Conservation (phyloP, 2,113 vertebrate genomes). For the Pionites leucogaster region DNA sequence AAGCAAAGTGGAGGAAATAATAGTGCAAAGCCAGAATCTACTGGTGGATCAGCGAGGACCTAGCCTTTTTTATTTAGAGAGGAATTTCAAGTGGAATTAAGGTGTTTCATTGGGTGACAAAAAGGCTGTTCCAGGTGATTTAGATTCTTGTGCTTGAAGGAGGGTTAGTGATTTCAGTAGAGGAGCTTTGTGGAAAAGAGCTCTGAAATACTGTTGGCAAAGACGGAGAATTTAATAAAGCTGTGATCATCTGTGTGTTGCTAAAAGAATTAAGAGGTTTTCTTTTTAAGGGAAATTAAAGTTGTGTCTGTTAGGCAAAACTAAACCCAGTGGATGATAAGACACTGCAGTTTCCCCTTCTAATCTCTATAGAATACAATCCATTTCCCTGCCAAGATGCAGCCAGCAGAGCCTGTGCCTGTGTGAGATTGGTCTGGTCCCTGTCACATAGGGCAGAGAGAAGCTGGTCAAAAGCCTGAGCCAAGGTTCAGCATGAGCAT, state of each 20-base stretch:
- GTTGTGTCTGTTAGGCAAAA: neutral
- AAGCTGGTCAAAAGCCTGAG: neutral
- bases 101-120: fast-evolving
- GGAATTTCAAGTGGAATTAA: neutral
- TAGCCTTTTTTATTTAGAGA: neutral
- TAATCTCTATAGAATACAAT: neutral
- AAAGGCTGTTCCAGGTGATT: neutral
- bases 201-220: neutral
- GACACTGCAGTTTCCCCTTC: neutral
- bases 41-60: neutral
- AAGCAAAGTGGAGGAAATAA: neutral
- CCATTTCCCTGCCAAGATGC: neutral
- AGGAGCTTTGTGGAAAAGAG: neutral
- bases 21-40: neutral
- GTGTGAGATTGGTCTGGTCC: neutral
- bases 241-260: neutral
- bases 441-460: neutral
- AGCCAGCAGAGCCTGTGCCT: neutral
- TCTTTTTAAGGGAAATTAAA: neutral
- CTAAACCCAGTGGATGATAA: neutral
- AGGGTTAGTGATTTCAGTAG: neutral
- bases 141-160: neutral
- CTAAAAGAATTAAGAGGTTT: neutral
- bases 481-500: fast-evolving
- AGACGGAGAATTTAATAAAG: neutral